Conservation (phyloP, 2,113 vertebrate species). For the Ceuthmochares aereus region DNA sequence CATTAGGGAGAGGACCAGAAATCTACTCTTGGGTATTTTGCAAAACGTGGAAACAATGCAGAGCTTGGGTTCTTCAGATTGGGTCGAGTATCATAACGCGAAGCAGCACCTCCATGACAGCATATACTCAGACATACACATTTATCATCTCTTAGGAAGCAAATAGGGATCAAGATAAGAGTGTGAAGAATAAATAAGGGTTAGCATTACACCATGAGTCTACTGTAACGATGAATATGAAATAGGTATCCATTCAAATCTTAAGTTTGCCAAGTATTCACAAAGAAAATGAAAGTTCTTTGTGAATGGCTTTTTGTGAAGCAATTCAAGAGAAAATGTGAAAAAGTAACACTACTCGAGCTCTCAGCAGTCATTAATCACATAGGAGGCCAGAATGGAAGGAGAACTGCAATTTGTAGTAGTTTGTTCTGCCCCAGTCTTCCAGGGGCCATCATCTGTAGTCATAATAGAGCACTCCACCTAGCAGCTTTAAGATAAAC, state of each 20-base stretch:
- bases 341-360: background rate
- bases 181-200: background rate
- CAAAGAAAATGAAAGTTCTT: background rate
- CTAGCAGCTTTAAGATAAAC: background rate
- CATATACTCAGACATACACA: background rate
- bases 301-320: background rate
- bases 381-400: background rate
- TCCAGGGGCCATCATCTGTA: accelerated
- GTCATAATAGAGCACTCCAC: background rate
- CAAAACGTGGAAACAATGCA: background rate
- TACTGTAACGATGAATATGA: background rate
- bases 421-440: background rate
- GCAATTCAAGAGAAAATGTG: background rate
- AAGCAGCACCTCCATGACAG: background rate
- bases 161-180: background rate
- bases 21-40: background rate
- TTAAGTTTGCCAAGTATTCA: background rate
- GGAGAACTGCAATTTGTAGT: background rate
- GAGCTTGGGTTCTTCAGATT: background rate
- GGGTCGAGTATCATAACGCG: background rate
- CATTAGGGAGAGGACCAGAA: background rate
- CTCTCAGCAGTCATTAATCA: background rate
- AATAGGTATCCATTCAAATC: background rate
- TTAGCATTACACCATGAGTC: background rate
- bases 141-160: background rate